These are phyloP conservation scores for Streptopelia turtur DNA, from an alignment of 2,797 vertebrate genomes.

Conservation along the genomic window DNA sequence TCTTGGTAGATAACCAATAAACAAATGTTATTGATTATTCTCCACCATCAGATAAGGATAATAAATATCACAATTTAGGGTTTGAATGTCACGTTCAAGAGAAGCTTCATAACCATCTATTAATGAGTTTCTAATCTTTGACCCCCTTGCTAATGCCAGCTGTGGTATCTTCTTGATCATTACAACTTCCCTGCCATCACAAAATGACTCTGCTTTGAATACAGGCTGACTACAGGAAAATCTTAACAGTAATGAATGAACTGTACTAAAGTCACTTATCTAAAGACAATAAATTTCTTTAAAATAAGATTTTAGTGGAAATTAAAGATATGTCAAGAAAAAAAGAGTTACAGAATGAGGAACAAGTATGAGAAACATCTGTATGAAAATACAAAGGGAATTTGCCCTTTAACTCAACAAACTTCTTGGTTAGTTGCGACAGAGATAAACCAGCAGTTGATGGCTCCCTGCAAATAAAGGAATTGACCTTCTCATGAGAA, in stretches of 20 bases:
- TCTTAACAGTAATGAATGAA: not conserved
- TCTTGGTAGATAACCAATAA: constrained; percentile 47
- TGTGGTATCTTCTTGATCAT: not conserved
- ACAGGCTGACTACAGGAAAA: not conserved
- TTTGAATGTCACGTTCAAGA: constrained; percentile 3
- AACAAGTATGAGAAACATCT: not conserved
- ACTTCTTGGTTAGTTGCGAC: not conserved
- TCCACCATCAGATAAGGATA: constrained; percentile 36
- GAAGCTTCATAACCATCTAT: not conserved
- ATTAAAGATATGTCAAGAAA: not conserved
- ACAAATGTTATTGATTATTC: constrained; percentile 47
- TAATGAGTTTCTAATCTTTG: constrained; percentile 53
- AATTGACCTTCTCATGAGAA: not conserved
- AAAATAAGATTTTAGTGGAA: not conserved
- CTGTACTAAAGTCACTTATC: not conserved
- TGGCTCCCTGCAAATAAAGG: not conserved
- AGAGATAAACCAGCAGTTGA: not conserved
- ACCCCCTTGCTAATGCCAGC: not conserved
- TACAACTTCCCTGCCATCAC: not conserved
- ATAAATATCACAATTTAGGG: constrained; percentile 47
- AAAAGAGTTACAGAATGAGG: not conserved
- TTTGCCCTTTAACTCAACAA: not conserved
- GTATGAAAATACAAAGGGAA: not conserved
- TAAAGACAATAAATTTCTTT: not conserved
- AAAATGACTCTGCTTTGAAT: constrained; percentile 2